phyloP scores from a whole-genome alignment of 2,797 vertebrate species.

The Anolis apletophallus region DNA sequence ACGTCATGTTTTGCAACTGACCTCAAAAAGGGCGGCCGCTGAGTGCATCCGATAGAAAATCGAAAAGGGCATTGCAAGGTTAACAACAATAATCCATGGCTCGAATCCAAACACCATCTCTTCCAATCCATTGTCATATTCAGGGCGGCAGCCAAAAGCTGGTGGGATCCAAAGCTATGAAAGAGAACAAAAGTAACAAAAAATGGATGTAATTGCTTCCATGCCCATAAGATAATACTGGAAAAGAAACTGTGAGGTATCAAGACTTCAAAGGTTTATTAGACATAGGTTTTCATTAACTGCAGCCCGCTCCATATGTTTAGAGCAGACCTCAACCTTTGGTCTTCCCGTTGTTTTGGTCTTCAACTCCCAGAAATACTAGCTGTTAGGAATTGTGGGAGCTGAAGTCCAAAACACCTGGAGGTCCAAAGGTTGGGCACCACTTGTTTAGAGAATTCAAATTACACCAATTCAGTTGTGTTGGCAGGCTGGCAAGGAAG shows the following conservation, averaged over 20 bases:
- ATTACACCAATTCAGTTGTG: neutral
- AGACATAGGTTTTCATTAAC: neutral
- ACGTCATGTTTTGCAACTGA: conserved; percentile 83
- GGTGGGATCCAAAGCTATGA: conserved; percentile 95
- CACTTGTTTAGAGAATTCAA: neutral
- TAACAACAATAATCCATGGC: conserved; percentile 95
- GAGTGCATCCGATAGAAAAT: conserved; percentile 99
- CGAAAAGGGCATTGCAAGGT: conserved; percentile 94
- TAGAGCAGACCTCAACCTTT: no score
- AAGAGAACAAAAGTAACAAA: conserved; percentile 23
- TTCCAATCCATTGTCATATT: conserved; percentile 94
- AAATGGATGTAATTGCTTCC: neutral
- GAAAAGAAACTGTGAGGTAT: neutral
- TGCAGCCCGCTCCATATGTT: neutral
- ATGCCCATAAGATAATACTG: neutral
- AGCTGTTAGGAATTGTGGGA: no score
- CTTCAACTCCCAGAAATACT: no score
- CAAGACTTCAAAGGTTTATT: neutral
- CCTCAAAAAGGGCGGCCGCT: conserved; percentile 94
- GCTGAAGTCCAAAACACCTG: no score
- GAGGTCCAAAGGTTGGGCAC: no score
- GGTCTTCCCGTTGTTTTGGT: no score
- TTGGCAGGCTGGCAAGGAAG: no score
- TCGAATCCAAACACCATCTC: conserved; percentile 92
- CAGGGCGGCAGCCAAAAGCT: conserved; percentile 94